Base-by-base conservation (phyloP, 2,888 invertebrate species). In the Xestia c-nigrum region DNA sequence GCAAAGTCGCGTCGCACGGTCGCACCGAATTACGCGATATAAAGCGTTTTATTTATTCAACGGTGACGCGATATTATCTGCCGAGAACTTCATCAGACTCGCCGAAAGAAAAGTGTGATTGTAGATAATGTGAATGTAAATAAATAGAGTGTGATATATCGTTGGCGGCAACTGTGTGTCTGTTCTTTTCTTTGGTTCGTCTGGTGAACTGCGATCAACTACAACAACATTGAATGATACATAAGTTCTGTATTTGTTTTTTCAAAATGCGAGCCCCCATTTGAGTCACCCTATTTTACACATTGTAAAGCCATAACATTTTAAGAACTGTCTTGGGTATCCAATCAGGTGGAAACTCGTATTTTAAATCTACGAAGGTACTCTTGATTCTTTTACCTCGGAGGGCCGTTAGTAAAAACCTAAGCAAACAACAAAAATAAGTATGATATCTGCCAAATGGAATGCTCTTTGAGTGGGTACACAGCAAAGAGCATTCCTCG, bases 381-480 rank as follows among this genome's bases (percentile, higher is more conserved):
- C 9, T 68, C 52, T 31, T 43, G 59, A 63, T 57, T 68, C 7
- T 64, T 75, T 64, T 55, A 40, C 70, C 55, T 63, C 31, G 12
- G 61, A 78, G 72, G 40, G 71, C 68, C 78, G 75, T 78, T 61
- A 59, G 76, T 73, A 83, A 75, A 76, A 76, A 72, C 75, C 87
- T 78, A 77, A 85, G 78, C 74, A 85, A 86, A 89, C 80, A 85
- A 81, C 65, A 74, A 72, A 83, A 84, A 85, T 83, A 86, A 79
- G 78, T 85, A 84, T 88, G 86, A 88, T 88, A 87, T 88, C 82
- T 87, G 85, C 77, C 81, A 78, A 88, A 81, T 84, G 86, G 88
- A 87, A 87, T 89, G 84, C 78, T 87, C 78, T 85, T 74, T 68
- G 85, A 88, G 89, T 84, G 72, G 81, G 79, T 81, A 84, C 84